Base-by-base conservation (phyloP, 2,113 vertebrate genomes). In the Myotis davidii region DNA sequence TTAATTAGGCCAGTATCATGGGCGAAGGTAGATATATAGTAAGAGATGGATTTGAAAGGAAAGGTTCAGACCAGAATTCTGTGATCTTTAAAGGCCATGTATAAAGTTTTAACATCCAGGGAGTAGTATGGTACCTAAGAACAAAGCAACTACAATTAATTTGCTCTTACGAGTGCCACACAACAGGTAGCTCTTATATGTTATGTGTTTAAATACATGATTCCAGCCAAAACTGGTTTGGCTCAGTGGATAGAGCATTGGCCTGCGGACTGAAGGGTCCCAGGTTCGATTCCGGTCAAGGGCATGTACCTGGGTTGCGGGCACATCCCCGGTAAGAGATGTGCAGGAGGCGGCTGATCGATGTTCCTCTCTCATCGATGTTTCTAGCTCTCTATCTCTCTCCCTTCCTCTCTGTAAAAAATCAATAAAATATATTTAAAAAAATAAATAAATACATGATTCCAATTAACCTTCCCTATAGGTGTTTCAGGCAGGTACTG, bases 71-170 rank as follows among this genome's bases (percentile, higher is more conserved):
- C 0, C 11, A 54, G 50, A 94, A 72, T 72, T 84, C 54, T 74
- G 69, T 86, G 37, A 45, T 77, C 9, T 74, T 34, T 45, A 12
- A 90, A 84, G 52, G 23, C 20, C 37, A 50, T 21, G 8, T 69
- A 61, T 48, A 59, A 52, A 83, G 34, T 84, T 93, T 95, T 81
- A 93, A 92, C 37, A 85, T 77, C 81, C 25, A 64, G 34, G 67
- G 29, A 77, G 13, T 83, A 59, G 91, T 90, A 70, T n/a, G 42
- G n/a, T 21, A 45, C 4, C 27, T n/a, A 91, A 69, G 65, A 86
- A 78, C 18, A 54, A 64, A 84, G 77, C 52, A 78, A 85, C 48
- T 83, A 77, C 88, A 91, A 64, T 73, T 59, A 69, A 37, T 76
- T 86, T 72, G 56, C 79, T 94, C 56, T 64, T 81, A 45, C 27